Percentiles rank a stretch among this genome's conserved stretches.
Evolutionary conservation across 2,113 vertebrate genomes (phyloP).

Genomic region (Mesitornis unicolor): DNA sequence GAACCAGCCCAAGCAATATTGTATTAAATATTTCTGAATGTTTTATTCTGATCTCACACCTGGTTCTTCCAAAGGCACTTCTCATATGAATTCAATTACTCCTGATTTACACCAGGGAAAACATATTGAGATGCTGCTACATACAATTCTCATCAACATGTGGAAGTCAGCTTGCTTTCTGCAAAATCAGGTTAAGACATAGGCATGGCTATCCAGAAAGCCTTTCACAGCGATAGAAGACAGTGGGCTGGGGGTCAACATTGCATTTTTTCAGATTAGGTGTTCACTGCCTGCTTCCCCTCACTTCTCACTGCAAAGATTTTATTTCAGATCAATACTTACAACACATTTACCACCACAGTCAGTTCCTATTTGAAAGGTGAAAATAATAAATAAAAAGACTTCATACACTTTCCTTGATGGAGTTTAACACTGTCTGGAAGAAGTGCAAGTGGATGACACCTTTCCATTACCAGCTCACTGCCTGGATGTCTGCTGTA

Average conservation of each 20-base stretch:
- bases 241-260: background rate
- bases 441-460: background rate
- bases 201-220: background rate
- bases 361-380: background rate
- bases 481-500: background rate
- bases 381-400: background rate
- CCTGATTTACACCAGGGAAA: background rate
- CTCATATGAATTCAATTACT: background rate
- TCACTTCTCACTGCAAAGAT: background rate
- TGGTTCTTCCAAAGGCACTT: background rate
- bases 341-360: background rate
- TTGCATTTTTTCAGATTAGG: background rate
- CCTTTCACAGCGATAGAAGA: background rate
- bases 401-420: background rate
- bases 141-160: background rate
- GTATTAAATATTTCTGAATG: background rate
- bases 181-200: background rate
- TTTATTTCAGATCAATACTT: constrained; percentile 11
- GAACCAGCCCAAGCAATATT: background rate
- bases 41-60: background rate
- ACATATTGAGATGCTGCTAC: background rate
- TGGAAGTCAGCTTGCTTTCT: background rate
- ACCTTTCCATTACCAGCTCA: background rate
- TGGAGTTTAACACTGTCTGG: background rate
- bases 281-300: background rate